A percentile compares a stretch with the other conserved stretches of the same genome.
Conservation (phyloP, 2,113 vertebrate species). For the Lethenteron reissneri region DNA sequence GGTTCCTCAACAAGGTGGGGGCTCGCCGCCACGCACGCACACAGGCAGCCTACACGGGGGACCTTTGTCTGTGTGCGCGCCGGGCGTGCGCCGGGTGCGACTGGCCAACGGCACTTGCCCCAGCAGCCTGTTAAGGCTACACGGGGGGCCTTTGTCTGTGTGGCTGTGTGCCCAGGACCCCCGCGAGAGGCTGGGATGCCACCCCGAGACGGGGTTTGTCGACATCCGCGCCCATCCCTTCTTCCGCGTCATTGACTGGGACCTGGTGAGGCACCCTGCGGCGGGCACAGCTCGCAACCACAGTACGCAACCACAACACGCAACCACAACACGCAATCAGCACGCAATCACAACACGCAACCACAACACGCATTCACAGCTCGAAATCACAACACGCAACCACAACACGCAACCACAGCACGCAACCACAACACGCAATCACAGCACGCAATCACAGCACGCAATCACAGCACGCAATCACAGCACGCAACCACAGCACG, state of each 20-base stretch:
- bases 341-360: too few species aligned
- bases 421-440: too few species aligned
- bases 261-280: conserved; percentile 43
- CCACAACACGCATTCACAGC: too few species aligned
- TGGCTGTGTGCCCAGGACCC: conserved; percentile 41
- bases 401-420: too few species aligned
- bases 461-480: too few species aligned
- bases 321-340: too few species aligned
- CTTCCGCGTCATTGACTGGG: conserved; percentile 97
- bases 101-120: neutral
- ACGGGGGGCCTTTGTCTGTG: neutral
- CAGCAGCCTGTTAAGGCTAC: neutral
- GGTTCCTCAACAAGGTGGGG: conserved; percentile 92
- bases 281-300: too few species aligned
- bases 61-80: too few species aligned
- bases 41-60: neutral
- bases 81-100: neutral
- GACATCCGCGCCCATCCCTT: conserved; percentile 95
- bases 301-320: too few species aligned
- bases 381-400: too few species aligned
- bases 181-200: conserved; percentile 86
- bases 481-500: too few species aligned
- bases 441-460: too few species aligned
- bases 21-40: neutral
- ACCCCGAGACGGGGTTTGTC: conserved; percentile 67